A percentile compares a stretch with the other conserved stretches of the same genome.
Evolutionary conservation across 2,797 vertebrate genomes (phyloP).

Genomic region (Centroberyx gerrardi): DNA sequence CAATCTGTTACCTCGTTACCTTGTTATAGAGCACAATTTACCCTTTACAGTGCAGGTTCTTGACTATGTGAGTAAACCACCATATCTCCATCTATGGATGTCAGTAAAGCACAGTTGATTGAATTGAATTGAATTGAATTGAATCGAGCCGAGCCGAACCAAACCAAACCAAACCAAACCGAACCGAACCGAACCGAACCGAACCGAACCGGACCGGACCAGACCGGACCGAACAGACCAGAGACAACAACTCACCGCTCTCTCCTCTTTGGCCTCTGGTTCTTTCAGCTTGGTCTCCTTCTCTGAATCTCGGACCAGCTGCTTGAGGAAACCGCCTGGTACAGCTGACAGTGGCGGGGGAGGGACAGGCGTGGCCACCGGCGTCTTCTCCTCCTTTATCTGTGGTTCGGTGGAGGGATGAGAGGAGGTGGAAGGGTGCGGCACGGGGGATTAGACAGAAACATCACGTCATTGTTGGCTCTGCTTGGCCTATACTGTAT

Average conservation of each 20-base stretch:
- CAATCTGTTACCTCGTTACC: neutral
- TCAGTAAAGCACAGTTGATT: too few species aligned
- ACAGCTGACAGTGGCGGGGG: conserved; percentile 89
- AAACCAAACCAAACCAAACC: too few species aligned
- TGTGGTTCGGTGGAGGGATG: conserved; percentile 69
- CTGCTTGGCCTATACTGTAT: neutral
- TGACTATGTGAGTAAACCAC: too few species aligned
- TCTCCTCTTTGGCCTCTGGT: conserved; percentile 84
- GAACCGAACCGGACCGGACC: too few species aligned
- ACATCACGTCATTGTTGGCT: conserved; percentile 1
- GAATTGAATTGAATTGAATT: too few species aligned
- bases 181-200: too few species aligned
- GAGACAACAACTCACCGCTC: conserved; percentile 46
- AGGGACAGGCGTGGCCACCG: conserved; percentile 71
- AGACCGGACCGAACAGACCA: too few species aligned
- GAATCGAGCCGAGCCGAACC: too few species aligned
- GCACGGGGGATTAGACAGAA: conserved; percentile 5
- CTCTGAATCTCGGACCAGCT: conserved; percentile 95
- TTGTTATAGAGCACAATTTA: too few species aligned
- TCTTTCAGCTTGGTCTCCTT: conserved; percentile 90
- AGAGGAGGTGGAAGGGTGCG: conserved; percentile 4
- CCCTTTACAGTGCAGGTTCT: too few species aligned
- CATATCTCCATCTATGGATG: too few species aligned
- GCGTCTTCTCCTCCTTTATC: conserved; percentile 95
- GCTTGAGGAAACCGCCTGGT: conserved; percentile 95